phyloP scores from a whole-genome alignment of 2,113 vertebrate species.

The Heterotis niloticus region DNA sequence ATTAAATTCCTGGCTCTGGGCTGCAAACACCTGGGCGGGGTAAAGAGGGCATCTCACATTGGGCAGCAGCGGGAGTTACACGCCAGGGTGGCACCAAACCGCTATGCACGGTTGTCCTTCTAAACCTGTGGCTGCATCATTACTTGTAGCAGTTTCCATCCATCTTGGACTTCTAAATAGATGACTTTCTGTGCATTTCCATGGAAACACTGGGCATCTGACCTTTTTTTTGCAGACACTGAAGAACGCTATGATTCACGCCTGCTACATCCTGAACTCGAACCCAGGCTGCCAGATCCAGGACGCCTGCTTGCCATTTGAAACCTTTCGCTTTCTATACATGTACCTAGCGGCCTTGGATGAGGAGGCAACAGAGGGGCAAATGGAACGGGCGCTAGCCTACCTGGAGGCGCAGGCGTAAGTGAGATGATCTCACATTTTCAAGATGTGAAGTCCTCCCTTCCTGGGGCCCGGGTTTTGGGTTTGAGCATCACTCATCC shows the following conservation, averaged over 20 bases:
- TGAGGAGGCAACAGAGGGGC: too few relatives aligned
- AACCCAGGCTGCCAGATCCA: constrained; percentile 45
- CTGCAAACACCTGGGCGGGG: constrained; percentile 52
- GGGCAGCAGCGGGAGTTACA: not conserved
- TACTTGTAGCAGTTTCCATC: not conserved
- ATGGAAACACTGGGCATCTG: not conserved
- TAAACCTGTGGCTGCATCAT: not conserved
- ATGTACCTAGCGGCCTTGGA: constrained; percentile 45
- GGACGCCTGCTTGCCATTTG: constrained; percentile 47
- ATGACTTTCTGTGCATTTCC: too few relatives aligned
- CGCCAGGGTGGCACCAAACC: not conserved
- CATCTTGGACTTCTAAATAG: too few relatives aligned
- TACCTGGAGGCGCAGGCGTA: constrained; percentile 63
- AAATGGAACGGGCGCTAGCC: constrained; percentile 35
- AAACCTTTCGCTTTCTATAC: constrained; percentile 62
- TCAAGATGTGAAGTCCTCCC: too few relatives aligned
- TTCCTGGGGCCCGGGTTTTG: too few relatives aligned
- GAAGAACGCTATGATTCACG: constrained; percentile 58
- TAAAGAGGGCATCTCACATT: constrained; percentile 11
- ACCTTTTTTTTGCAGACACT: constrained; percentile 50
- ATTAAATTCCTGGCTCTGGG: constrained; percentile 57
- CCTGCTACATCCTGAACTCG: constrained; percentile 55
- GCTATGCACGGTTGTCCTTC: too few relatives aligned
- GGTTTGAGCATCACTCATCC: constrained; percentile 13
- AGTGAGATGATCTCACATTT: constrained; percentile 48